phyloP scores from a whole-genome alignment of 2,888 invertebrate genomes.

The Meandrusa payeni region DNA sequence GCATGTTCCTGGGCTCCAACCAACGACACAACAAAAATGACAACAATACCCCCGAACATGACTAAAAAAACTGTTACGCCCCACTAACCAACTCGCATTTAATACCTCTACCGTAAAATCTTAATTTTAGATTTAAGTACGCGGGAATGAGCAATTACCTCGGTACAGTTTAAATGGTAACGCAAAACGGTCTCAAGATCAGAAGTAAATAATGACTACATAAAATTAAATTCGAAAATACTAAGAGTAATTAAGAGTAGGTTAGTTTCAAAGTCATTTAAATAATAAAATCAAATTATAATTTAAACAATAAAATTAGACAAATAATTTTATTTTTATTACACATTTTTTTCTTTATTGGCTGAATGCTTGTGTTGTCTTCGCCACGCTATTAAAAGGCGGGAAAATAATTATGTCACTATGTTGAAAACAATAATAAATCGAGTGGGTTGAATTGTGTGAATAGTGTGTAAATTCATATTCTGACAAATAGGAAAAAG shows the following conservation, averaged over 20 bases:
- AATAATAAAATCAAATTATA: too few species aligned
- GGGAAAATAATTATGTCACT: constrained; percentile 3
- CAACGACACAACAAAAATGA: constrained; percentile 50
- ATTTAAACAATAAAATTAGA: too few species aligned
- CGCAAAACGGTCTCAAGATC: constrained; percentile 50
- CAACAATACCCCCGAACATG: constrained; percentile 59
- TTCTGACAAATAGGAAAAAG: constrained; percentile 4
- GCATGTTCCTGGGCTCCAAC: constrained; percentile 58
- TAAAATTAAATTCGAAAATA: too few species aligned
- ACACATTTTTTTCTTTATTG: neutral
- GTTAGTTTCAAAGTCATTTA: too few species aligned
- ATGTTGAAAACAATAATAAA: constrained; percentile 4
- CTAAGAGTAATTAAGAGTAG: too few species aligned
- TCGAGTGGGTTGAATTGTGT: neutral
- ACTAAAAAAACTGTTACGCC: constrained; percentile 66
- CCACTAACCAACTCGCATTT: constrained; percentile 52
- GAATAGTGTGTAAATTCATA: too few species aligned
- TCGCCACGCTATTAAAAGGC: constrained; percentile 3
- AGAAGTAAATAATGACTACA: too few species aligned
- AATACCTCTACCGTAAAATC: constrained; percentile 73
- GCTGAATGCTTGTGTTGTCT: constrained; percentile 5
- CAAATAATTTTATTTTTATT: neutral
- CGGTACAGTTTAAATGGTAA: constrained; percentile 41
- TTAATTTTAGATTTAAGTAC: constrained; percentile 57
- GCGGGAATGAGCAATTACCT: constrained; percentile 57